A percentile compares a stretch with the other conserved stretches of the same genome.
These are phyloP conservation scores for Toxonevra muliebris DNA, from an alignment of 2,888 invertebrate species.

Conservation along the genomic window DNA sequence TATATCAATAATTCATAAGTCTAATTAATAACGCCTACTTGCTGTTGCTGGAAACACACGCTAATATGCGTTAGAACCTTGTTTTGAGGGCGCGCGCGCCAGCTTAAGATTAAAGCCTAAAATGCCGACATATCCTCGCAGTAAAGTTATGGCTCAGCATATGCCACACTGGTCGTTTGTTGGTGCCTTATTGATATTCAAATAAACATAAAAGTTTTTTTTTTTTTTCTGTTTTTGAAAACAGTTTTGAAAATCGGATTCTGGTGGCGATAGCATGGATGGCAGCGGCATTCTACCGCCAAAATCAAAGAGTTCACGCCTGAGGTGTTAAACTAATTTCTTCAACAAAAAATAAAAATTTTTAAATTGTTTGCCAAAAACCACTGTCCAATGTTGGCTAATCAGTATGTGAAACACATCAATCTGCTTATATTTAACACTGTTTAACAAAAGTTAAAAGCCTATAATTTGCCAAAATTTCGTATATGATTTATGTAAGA, in stretches of 20 bases:
- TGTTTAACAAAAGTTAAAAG: too few relatives aligned
- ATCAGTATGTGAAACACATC: constrained; percentile 40
- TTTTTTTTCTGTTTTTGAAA: too few relatives aligned
- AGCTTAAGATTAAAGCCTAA: constrained; percentile 49
- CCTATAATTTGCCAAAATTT: too few relatives aligned
- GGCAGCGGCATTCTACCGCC: too few relatives aligned
- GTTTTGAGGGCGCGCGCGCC: constrained; percentile 35
- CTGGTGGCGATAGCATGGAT: too few relatives aligned
- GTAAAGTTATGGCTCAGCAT: too few relatives aligned
- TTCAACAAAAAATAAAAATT: constrained; percentile 17
- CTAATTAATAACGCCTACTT: constrained; percentile 64
- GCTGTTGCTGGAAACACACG: constrained; percentile 24
- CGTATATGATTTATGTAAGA: too few relatives aligned
- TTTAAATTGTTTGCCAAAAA: not conserved
- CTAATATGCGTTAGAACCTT: constrained; percentile 40
- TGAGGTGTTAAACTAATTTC: constrained; percentile 53
- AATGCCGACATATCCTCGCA: constrained; percentile 6
- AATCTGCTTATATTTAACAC: constrained; percentile 45
- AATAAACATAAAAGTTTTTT: constrained; percentile 45
- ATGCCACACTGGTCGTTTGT: not conserved
- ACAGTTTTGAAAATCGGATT: too few relatives aligned
- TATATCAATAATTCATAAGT: constrained; percentile 62
- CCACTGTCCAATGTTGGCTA: constrained; percentile 11
- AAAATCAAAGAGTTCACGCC: constrained; percentile 45
- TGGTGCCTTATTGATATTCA: constrained; percentile 57